phyloP scores from a whole-genome alignment of 2,797 vertebrate genomes.

The Hafferia zeledoni region DNA sequence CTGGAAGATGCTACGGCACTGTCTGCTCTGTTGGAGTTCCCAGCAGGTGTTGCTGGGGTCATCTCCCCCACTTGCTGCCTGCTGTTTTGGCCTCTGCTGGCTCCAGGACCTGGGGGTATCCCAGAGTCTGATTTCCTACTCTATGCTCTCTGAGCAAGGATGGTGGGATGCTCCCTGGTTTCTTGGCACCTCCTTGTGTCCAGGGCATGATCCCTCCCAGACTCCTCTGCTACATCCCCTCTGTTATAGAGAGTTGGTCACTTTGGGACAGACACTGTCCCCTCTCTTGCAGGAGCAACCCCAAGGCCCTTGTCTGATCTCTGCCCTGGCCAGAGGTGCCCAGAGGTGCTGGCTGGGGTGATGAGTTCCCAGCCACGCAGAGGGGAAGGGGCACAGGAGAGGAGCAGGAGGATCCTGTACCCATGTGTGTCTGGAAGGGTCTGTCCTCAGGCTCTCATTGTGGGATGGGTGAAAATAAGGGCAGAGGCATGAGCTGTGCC shows the following conservation, averaged over 20 bases:
- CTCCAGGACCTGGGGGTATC: background rate
- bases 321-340: background rate
- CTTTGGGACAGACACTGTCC: background rate
- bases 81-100: background rate
- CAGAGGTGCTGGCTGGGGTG: background rate
- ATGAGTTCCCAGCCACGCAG: too few relatives aligned
- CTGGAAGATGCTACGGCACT: background rate
- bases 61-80: fast-evolving
- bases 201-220: background rate
- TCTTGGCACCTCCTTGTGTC: background rate
- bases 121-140: background rate
- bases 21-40: background rate
- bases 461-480: background rate
- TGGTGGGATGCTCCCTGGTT: too few relatives aligned
- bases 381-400: background rate
- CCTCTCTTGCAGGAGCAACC: background rate
- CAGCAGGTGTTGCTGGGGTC: background rate
- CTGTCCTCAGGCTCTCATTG: background rate
- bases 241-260: fast-evolving
- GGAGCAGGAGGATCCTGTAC: background rate
- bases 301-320: background rate
- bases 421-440: fast-evolving
- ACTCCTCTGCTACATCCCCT: background rate
- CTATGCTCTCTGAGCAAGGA: background rate
- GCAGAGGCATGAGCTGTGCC: background rate